Evolutionary conservation across 30 jellyfish, hydroid and myxozoan species (phyloP).

Genomic region (Cassiopea xamachana): DNA sequence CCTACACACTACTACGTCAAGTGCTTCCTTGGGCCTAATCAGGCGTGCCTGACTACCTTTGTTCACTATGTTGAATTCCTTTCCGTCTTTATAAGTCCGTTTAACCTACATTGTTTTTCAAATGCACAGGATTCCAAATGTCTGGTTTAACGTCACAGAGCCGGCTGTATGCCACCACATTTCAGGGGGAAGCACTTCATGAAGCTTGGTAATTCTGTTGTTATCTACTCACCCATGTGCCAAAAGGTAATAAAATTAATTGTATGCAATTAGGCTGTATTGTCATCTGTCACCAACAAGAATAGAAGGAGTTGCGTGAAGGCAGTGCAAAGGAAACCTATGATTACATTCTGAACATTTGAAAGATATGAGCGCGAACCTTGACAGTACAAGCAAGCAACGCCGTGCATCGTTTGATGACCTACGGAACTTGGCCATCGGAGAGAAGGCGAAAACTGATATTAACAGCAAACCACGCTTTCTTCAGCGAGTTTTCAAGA

Average conservation of each 20-base stretch:
- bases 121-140: not conserved
- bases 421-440: not conserved
- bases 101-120: not conserved
- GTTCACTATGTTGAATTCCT: not conserved
- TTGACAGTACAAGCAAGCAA: not conserved
- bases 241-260: not conserved
- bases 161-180: not conserved
- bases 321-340: not conserved
- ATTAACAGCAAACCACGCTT: conserved; percentile 21
- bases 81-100: not conserved
- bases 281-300: not conserved
- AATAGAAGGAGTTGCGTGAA: not conserved
- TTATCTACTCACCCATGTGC: not conserved
- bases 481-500: conserved; percentile 41
- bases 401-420: conserved; percentile 9
- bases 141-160: not conserved
- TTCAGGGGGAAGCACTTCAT: not conserved
- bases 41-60: not conserved
- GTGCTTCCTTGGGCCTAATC: not conserved
- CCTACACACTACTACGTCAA: not conserved
- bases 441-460: not conserved
- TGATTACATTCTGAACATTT: not conserved
- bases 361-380: not conserved
- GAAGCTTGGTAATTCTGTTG: not conserved
- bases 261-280: not conserved